These are phyloP conservation scores for Murina feae DNA, from an alignment of 2,113 vertebrate genomes.

Conservation along the genomic window DNA sequence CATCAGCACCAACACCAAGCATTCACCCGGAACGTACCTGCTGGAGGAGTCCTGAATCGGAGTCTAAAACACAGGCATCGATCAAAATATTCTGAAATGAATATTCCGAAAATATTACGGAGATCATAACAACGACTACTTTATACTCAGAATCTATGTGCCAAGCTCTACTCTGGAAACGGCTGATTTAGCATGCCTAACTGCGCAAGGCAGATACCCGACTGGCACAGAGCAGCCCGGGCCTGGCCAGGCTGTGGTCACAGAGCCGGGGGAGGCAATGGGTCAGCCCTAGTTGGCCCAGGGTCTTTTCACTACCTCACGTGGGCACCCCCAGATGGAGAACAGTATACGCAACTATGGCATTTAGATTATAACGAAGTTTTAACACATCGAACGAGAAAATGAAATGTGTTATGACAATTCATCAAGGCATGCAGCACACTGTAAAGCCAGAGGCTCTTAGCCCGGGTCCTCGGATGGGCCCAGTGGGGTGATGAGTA, in stretches of 20 bases:
- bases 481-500: background rate
- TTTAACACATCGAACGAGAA: background rate
- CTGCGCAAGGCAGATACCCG: fast-evolving
- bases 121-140: no score
- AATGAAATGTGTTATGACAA: background rate
- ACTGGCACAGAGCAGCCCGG: background rate
- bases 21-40: constrained; percentile 83
- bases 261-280: fast-evolving
- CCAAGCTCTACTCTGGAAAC: background rate
- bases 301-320: background rate
- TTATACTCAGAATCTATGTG: background rate
- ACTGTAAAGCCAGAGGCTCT: background rate
- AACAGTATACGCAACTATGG: fast-evolving
- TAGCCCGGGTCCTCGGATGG: background rate
- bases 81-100: constrained; percentile 90
- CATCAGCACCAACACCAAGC: fast-evolving
- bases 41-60: constrained; percentile 95
- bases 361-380: background rate
- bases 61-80: constrained; percentile 94
- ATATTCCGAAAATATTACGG: background rate
- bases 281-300: background rate
- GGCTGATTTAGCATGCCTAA: fast-evolving
- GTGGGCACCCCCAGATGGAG: background rate
- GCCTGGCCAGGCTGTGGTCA: background rate
- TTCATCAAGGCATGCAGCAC: background rate